Evolutionary conservation across 2,797 vertebrate genomes (phyloP), one percentile per base, ranked within the genome.

Genomic region (Anguilla megastoma): DNA sequence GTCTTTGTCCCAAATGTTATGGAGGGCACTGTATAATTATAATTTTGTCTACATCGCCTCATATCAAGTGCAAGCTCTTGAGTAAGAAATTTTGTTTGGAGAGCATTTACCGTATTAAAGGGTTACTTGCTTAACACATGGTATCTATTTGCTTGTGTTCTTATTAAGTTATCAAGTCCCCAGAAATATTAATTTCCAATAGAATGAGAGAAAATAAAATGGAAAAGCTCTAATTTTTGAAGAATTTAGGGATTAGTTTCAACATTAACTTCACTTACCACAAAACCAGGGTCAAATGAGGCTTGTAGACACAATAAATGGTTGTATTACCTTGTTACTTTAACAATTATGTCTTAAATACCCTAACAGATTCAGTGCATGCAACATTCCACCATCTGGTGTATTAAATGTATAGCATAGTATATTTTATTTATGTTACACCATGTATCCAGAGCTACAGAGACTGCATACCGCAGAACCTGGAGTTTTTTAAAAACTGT

Each of bases 51-150:
- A 58, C 58, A 85, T 2, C 36, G 18, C n/a, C 33, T 87, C 33
- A 82, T 54, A 69, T 69, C 21, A 89, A 80, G 82, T 63, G 36
- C 85, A 86, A 27, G 71, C 18, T 41, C 30, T 60, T 36, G 21
- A 87, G 56, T 6, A 24, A 83, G 10, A 30, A 1, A 69, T 84
- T 90, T 89, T 48, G 85, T 89, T 91, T 86, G n/a, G 48, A 89
- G 85, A 82, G 52, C 82, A 80, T 85, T 89, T 91, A 41, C 60
- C 85, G 85, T 74, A 84, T 88, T 79, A 88, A 90, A 90, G 36
- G 7, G 76, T 89, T 89, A 93, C 91, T 91, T 91, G 88, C 89
- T 92, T 91, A 87, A 90, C 92, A 93, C 88, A 92, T 92, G 91
- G 91, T 87, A 52, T 69, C 85, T 27, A 52, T 89, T 90, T 90